These are phyloP conservation scores for Ammodytes dubius DNA, from an alignment of 2,113 vertebrate genomes.

Conservation along the genomic window DNA sequence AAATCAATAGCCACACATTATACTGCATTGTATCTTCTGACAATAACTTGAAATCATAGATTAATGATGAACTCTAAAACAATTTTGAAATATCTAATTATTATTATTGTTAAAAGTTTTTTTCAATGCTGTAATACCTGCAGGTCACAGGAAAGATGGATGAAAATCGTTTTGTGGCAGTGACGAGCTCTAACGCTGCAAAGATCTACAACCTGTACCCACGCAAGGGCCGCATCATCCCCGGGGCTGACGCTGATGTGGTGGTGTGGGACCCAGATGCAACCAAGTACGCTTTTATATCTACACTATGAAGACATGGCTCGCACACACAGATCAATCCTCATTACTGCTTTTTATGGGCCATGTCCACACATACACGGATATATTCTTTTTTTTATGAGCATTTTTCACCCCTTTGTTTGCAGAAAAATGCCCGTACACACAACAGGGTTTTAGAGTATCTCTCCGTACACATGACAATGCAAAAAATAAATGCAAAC, in stretches of 20 bases:
- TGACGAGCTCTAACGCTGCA: slow-evolving; percentile 97
- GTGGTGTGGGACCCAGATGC: slow-evolving; percentile 97
- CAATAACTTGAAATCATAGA: background rate
- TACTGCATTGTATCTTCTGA: background rate
- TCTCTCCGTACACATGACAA: no score
- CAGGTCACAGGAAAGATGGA: slow-evolving; percentile 99
- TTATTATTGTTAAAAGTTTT: background rate
- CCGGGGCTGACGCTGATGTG: slow-evolving; percentile 92
- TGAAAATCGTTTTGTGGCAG: slow-evolving; percentile 96
- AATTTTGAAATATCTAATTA: no score
- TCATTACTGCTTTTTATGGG: no score
- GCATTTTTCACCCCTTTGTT: no score
- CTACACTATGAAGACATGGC: background rate
- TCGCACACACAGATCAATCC: background rate
- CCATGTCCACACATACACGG: no score
- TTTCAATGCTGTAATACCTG: background rate
- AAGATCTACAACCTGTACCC: slow-evolving; percentile 98
- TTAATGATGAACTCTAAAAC: background rate
- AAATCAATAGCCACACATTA: background rate
- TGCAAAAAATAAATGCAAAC: no score
- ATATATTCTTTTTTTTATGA: no score
- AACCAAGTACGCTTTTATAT: slow-evolving; percentile 44
- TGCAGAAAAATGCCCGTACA: no score
- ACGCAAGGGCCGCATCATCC: slow-evolving; percentile 95
- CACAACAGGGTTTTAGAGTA: no score